Conservation (phyloP, 1,140 invertebrate species). For the Cyrtorhinus lividipennis region DNA sequence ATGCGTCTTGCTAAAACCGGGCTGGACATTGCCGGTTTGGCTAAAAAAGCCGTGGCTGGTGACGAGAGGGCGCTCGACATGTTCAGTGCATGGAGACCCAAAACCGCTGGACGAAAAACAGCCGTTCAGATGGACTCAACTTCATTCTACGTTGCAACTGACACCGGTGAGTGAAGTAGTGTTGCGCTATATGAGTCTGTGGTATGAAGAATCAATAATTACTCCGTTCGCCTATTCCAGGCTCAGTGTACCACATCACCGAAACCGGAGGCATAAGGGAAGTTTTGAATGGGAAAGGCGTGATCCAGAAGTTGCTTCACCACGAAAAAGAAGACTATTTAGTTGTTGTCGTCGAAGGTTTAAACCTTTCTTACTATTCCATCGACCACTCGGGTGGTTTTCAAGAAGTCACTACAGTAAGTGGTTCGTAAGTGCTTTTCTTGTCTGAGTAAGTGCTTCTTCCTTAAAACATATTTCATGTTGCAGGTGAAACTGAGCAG, state of each 20-base stretch:
- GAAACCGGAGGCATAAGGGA: slow-evolving; percentile 65
- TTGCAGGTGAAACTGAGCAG: slow-evolving; percentile 61
- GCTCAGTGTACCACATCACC: slow-evolving; percentile 64
- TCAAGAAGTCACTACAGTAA: slow-evolving; percentile 58
- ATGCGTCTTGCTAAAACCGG: slow-evolving; percentile 41
- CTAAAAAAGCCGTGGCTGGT: slow-evolving; percentile 62
- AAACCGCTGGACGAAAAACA: slow-evolving; percentile 56
- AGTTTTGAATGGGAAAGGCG: slow-evolving; percentile 54
- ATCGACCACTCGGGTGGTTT: slow-evolving; percentile 53
- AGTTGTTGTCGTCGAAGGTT: slow-evolving; percentile 58
- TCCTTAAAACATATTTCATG: not conserved
- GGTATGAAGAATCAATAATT: not conserved
- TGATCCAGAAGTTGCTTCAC: slow-evolving; percentile 51
- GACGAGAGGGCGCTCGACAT: slow-evolving; percentile 67
- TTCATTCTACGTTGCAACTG: slow-evolving; percentile 67
- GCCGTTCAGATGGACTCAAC: slow-evolving; percentile 43
- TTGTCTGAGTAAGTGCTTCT: no score
- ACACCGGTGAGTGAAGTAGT: slow-evolving; percentile 40
- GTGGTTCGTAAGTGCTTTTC: no score
- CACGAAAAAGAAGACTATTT: slow-evolving; percentile 59
- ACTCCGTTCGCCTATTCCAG: slow-evolving; percentile 27
- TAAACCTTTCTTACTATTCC: slow-evolving; percentile 58
- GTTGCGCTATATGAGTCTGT: not conserved
- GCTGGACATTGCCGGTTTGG: slow-evolving; percentile 41
- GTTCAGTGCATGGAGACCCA: slow-evolving; percentile 77